Evolutionary conservation across 2,888 invertebrate species (phyloP).

Genomic region (Lamproptera curius): DNA sequence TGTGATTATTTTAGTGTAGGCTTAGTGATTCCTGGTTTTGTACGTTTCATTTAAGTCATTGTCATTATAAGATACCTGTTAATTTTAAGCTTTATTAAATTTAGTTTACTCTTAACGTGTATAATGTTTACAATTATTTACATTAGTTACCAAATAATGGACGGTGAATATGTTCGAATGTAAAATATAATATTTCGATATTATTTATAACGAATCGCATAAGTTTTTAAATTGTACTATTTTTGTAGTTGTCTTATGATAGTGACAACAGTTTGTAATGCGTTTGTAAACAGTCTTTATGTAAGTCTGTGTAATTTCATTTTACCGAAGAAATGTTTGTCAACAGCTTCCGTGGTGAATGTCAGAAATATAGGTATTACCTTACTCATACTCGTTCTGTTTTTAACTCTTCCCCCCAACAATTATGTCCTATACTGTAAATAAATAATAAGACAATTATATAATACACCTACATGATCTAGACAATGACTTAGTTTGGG

Average conservation of each 20-base stretch:
- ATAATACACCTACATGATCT: constrained; percentile 40
- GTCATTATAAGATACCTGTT: constrained; percentile 34
- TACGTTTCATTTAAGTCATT: constrained; percentile 68
- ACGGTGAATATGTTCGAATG: constrained; percentile 4
- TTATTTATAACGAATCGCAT: constrained; percentile 5
- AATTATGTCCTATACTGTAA: not conserved
- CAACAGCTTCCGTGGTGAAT: no score
- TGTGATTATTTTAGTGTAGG: constrained; percentile 75
- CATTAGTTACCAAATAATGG: constrained; percentile 18
- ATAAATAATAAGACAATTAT: not conserved
- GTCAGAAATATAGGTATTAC: no score
- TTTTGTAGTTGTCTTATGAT: constrained; percentile 12
- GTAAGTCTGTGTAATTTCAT: no score
- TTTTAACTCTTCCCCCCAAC: no score
- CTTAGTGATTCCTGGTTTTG: constrained; percentile 57
- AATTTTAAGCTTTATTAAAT: constrained; percentile 8
- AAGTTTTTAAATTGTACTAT: constrained; percentile 9
- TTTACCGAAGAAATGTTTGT: no score
- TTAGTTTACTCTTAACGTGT: constrained; percentile 1
- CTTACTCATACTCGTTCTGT: no score
- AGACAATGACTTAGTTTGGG: constrained; percentile 74
- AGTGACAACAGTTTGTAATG: not conserved
- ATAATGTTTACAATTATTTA: constrained; percentile 8
- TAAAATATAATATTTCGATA: constrained; percentile 13
- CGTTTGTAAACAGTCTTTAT: no score